phyloP scores from a whole-genome alignment of 2,888 invertebrate genomes.

The Acleris emargana region DNA sequence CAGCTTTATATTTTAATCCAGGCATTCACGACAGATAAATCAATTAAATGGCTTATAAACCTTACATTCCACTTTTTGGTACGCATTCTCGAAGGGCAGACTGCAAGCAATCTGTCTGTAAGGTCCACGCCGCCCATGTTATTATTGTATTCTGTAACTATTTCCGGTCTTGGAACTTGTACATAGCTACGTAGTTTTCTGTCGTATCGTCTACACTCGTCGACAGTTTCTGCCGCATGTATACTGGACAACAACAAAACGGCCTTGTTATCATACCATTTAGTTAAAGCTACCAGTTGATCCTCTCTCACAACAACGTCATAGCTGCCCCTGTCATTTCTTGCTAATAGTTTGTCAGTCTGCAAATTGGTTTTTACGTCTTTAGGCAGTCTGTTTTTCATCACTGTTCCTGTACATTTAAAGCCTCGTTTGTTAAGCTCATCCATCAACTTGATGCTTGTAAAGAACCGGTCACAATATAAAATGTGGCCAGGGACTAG shows the following conservation, averaged over 20 bases:
- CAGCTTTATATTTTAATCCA: constrained; percentile 36
- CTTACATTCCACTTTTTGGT: constrained; percentile 39
- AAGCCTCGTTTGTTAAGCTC: constrained; percentile 25
- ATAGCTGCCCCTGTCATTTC: constrained; percentile 29
- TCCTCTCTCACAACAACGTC: constrained; percentile 36
- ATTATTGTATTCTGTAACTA: constrained; percentile 37
- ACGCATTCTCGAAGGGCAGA: constrained; percentile 37
- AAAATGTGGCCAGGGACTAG: constrained; percentile 39
- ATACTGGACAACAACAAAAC: constrained; percentile 34
- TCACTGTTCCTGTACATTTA: constrained; percentile 35
- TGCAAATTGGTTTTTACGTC: constrained; percentile 9
- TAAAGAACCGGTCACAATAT: constrained; percentile 41
- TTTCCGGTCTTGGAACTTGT: constrained; percentile 31
- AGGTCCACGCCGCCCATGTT: constrained; percentile 41
- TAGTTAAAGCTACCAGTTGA: constrained; percentile 32
- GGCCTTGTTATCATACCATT: constrained; percentile 38
- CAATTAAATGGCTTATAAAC: constrained; percentile 40
- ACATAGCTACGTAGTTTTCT: constrained; percentile 28
- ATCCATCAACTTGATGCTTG: constrained; percentile 26
- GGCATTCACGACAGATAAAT: constrained; percentile 38
- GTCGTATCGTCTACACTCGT: constrained; percentile 36
- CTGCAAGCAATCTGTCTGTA: constrained; percentile 38
- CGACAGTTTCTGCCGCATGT: constrained; percentile 28
- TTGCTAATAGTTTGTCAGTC: constrained; percentile 21
- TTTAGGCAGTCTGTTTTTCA: constrained; percentile 33